phyloP scores from a whole-genome alignment of 2,888 invertebrate genomes.

The Oxytorus armatus region DNA sequence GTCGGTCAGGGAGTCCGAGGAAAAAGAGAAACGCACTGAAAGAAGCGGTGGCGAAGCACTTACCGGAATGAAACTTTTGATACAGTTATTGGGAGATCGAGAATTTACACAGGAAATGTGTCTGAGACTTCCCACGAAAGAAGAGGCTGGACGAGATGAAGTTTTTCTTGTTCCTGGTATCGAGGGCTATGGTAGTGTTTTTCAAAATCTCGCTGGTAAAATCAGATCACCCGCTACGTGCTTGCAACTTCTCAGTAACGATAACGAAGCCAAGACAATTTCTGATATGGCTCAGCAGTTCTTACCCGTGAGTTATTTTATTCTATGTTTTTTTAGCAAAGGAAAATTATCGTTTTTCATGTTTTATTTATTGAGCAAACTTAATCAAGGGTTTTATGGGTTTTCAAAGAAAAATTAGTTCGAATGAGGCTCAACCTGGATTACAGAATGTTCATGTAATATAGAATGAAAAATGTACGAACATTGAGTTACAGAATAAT shows the following conservation, averaged over 20 bases:
- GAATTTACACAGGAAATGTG: constrained; percentile 67
- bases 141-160: constrained; percentile 70
- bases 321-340: background rate
- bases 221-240: constrained; percentile 79
- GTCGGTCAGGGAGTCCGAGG: constrained; percentile 69
- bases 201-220: constrained; percentile 77
- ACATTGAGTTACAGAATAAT: too few relatives aligned
- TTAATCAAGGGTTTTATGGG: too few relatives aligned
- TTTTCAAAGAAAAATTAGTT: too few relatives aligned
- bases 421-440: too few relatives aligned
- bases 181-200: constrained; percentile 81
- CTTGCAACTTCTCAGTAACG: constrained; percentile 78
- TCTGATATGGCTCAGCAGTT: constrained; percentile 85
- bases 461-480: too few relatives aligned
- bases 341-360: constrained; percentile 83
- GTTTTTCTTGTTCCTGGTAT: constrained; percentile 83
- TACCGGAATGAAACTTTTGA: constrained; percentile 73
- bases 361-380: constrained; percentile 81
- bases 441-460: too few relatives aligned
- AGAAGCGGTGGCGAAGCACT: constrained; percentile 55
- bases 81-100: constrained; percentile 67
- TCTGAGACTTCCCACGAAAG: constrained; percentile 72
- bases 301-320: constrained; percentile 84
- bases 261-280: constrained; percentile 84
- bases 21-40: constrained; percentile 50